Percentiles rank a stretch among this genome's conserved stretches.
phyloP scores from a whole-genome alignment of 2,888 invertebrate species.

The Aromia moschata region DNA sequence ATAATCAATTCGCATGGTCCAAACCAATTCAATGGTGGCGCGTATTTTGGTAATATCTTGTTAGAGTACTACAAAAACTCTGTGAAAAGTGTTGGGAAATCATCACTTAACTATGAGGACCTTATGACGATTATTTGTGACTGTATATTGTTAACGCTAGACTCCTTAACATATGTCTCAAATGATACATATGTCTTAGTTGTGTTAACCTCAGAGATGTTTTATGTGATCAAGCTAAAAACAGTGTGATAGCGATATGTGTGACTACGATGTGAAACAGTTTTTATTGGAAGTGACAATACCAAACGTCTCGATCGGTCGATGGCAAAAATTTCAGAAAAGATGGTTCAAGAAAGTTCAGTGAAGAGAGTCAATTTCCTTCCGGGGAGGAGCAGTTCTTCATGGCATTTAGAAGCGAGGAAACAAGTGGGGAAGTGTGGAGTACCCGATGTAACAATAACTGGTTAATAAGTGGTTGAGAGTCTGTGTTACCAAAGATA shows the following conservation, averaged over 20 bases:
- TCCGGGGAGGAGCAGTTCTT: not conserved
- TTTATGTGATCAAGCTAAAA: constrained; percentile 18
- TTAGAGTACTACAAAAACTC: no score
- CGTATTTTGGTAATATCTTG: no score
- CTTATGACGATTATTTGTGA: constrained; percentile 14
- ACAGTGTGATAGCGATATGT: not conserved
- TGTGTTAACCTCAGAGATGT: constrained; percentile 24
- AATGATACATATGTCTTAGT: constrained; percentile 9
- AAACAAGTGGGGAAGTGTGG: not conserved
- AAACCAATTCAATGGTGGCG: no score
- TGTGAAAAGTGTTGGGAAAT: not conserved
- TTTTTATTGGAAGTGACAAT: constrained; percentile 19
- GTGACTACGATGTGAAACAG: constrained; percentile 10
- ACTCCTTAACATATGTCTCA: constrained; percentile 13
- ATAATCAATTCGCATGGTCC: no score
- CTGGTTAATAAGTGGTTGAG: not conserved
- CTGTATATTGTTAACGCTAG: constrained; percentile 1
- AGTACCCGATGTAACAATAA: not conserved
- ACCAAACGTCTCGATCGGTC: constrained; percentile 23
- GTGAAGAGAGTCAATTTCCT: not conserved
- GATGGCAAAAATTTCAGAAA: constrained; percentile 17
- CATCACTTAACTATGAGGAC: not conserved
- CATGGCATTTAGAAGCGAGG: not conserved
- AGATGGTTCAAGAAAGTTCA: not conserved
- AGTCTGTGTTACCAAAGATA: not conserved